These are phyloP conservation scores for Argyresthia albistria DNA, from an alignment of 2,888 invertebrate genomes.

Conservation along the genomic window DNA sequence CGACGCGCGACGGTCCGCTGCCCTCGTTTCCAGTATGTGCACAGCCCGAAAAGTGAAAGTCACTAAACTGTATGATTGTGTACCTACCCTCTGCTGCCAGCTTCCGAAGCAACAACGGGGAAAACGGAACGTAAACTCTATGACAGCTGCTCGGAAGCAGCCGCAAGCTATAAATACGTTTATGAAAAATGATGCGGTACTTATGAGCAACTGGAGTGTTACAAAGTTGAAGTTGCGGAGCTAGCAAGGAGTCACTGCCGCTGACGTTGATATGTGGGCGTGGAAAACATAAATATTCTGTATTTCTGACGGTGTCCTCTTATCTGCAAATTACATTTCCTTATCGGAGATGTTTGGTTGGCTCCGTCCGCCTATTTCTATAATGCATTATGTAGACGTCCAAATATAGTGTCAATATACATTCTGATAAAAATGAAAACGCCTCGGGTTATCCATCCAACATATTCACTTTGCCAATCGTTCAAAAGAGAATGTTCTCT, in stretches of 20 bases:
- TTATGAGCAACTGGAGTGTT: no score
- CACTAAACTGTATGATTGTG: constrained; percentile 12
- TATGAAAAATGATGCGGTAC: no score
- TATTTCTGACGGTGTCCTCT: background rate
- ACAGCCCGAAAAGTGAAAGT: constrained; percentile 25
- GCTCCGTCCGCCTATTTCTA: background rate
- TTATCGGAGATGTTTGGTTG: background rate
- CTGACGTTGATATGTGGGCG: constrained; percentile 3
- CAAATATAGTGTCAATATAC: no score
- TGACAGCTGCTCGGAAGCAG: no score
- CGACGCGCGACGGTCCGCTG: constrained; percentile 19
- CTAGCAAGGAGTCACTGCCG: background rate
- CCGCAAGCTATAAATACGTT: no score
- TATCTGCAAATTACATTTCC: background rate
- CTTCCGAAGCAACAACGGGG: background rate
- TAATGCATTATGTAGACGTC: background rate
- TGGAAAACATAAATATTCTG: background rate
- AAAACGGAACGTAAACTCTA: background rate
- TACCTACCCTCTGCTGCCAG: background rate
- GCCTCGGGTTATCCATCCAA: background rate
- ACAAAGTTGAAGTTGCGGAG: no score
- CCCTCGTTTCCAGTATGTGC: constrained; percentile 24
- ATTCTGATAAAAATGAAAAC: background rate
- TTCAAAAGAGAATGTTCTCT: no score
- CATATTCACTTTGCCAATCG: no score